Conservation (phyloP, 2,888 invertebrate species). For the Agapetus fuscipes region DNA sequence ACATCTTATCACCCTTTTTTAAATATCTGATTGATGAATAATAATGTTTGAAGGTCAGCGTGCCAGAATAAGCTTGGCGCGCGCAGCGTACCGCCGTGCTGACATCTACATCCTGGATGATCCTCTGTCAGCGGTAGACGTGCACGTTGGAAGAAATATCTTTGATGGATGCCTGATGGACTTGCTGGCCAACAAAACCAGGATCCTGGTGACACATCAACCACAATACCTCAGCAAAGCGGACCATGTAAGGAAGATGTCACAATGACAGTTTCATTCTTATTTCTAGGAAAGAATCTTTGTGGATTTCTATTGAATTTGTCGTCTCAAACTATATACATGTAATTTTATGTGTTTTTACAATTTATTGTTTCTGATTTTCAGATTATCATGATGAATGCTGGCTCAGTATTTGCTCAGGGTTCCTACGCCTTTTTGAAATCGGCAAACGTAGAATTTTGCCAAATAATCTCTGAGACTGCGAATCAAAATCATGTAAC, state of each 20-base stretch:
- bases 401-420: constrained; percentile 36
- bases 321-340: no score
- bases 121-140: constrained; percentile 52
- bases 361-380: no score
- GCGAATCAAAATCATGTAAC: no score
- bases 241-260: constrained; percentile 23
- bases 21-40: no score
- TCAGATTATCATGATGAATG: constrained; percentile 23
- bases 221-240: constrained; percentile 42
- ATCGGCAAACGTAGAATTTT: constrained; percentile 28
- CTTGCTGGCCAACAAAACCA: constrained; percentile 47
- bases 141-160: constrained; percentile 52
- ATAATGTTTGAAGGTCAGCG: constrained; percentile 64
- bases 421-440: constrained; percentile 38
- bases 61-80: constrained; percentile 56
- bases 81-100: constrained; percentile 46
- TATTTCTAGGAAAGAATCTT: not conserved
- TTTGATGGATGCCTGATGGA: constrained; percentile 57
- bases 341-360: no score
- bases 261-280: no score
- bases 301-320: constrained; percentile 31
- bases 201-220: constrained; percentile 56
- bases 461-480: constrained; percentile 22
- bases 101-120: constrained; percentile 54
- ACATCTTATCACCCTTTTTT: no score